A percentile compares a stretch with the other conserved stretches of the same genome.
Evolutionary conservation across 2,888 invertebrate genomes (phyloP).

Genomic region (Polydrusus pterygomalis): DNA sequence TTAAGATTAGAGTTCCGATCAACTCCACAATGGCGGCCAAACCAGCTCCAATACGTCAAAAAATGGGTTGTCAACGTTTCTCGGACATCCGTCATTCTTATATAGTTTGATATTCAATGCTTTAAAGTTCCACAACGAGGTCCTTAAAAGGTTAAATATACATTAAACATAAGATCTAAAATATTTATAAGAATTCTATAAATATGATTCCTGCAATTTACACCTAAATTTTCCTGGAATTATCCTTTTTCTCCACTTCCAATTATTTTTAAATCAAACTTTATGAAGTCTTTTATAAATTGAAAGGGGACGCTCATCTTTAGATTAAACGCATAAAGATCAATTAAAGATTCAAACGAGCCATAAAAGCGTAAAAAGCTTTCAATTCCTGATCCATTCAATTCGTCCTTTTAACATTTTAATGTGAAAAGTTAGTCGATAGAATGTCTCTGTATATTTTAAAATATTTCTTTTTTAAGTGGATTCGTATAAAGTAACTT

Average conservation of each 20-base stretch:
- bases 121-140: no score
- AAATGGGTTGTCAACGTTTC: no score
- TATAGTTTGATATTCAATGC: no score
- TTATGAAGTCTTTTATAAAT: conserved; percentile 45
- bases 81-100: no score
- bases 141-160: neutral
- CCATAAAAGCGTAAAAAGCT: conserved; percentile 43
- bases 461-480: conserved; percentile 16
- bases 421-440: conserved; percentile 30
- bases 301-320: conserved; percentile 44
- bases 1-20: no score
- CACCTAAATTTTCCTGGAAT: conserved; percentile 14
- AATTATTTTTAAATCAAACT: conserved; percentile 40
- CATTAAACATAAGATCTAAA: neutral
- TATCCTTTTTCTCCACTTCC: conserved; percentile 27
- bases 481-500: conserved; percentile 6
- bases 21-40: no score
- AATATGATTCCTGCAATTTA: neutral
- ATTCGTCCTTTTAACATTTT: conserved; percentile 29
- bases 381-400: conserved; percentile 40
- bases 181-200: conserved; percentile 13
- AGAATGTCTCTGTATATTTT: conserved; percentile 23
- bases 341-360: conserved; percentile 47
- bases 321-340: conserved; percentile 47
- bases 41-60: no score